Evolutionary conservation across 1,140 invertebrate species (phyloP).

Genomic region (Mya arenaria): DNA sequence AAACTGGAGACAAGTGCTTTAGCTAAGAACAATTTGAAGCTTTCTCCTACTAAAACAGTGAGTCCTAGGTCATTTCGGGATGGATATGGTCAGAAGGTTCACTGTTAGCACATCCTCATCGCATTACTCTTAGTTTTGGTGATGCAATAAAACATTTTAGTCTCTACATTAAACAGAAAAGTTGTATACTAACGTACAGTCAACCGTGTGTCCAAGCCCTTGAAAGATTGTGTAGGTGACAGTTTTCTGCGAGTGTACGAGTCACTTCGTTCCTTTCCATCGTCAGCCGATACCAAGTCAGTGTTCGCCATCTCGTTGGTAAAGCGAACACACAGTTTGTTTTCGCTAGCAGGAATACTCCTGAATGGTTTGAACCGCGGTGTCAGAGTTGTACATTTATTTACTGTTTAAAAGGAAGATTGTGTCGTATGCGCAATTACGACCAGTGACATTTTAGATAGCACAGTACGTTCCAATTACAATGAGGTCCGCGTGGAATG

Average conservation of each 20-base stretch:
- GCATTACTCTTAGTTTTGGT: background rate
- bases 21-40: too few relatives aligned
- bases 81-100: too few relatives aligned
- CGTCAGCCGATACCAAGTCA: constrained; percentile 37
- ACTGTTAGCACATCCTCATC: too few relatives aligned
- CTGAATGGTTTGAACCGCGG: background rate
- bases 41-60: too few relatives aligned
- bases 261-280: constrained; percentile 57
- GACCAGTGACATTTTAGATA: constrained; percentile 24
- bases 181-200: constrained; percentile 61
- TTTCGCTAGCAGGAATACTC: constrained; percentile 56
- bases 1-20: too few relatives aligned
- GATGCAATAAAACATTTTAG: constrained; percentile 58
- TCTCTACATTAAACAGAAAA: constrained; percentile 54
- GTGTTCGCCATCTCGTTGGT: constrained; percentile 21
- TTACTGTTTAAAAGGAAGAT: too few relatives aligned
- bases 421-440: background rate
- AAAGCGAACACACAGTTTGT: constrained; percentile 42
- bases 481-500: constrained; percentile 47
- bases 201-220: constrained; percentile 54
- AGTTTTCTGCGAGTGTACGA: constrained; percentile 57
- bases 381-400: constrained; percentile 57
- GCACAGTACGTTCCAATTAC: constrained; percentile 40
- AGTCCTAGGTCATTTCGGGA: too few relatives aligned
- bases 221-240: constrained; percentile 41